phyloP scores from a whole-genome alignment of 2,888 invertebrate species.

The Drosophila formosana region DNA sequence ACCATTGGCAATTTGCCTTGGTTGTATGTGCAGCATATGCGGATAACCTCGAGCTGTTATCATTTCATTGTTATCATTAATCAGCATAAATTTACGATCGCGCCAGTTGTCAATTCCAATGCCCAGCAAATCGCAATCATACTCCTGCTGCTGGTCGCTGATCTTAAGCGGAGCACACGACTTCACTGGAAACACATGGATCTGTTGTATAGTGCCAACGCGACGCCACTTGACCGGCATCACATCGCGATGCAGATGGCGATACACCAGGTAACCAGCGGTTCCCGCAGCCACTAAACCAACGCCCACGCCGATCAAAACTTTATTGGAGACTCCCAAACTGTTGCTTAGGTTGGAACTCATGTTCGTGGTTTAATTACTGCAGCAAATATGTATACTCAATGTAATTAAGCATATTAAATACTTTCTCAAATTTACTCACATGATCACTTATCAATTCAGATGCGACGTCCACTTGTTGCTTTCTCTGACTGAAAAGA shows the following conservation, averaged over 20 bases:
- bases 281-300: slow-evolving; percentile 68
- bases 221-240: slow-evolving; percentile 83
- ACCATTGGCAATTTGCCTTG: slow-evolving; percentile 83
- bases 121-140: slow-evolving; percentile 80
- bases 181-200: slow-evolving; percentile 82
- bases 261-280: slow-evolving; percentile 70
- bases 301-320: slow-evolving; percentile 60
- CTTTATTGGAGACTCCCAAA: slow-evolving; percentile 34
- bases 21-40: slow-evolving; percentile 74
- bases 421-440: background rate
- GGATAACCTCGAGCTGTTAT: slow-evolving; percentile 82
- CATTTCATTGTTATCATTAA: slow-evolving; percentile 76
- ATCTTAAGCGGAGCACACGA: slow-evolving; percentile 76
- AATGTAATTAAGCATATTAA: too few species aligned
- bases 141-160: slow-evolving; percentile 39
- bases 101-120: slow-evolving; percentile 66
- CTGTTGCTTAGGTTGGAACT: slow-evolving; percentile 1
- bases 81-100: slow-evolving; percentile 83
- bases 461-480: background rate
- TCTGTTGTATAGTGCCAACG: slow-evolving; percentile 73
- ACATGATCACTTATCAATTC: slow-evolving; percentile 23
- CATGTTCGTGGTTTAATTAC: slow-evolving; percentile 2
- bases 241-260: slow-evolving; percentile 68
- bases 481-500: background rate
- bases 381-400: background rate